Base-by-base conservation (phyloP, 2,888 invertebrate species). In the Pelosia muscerda region DNA sequence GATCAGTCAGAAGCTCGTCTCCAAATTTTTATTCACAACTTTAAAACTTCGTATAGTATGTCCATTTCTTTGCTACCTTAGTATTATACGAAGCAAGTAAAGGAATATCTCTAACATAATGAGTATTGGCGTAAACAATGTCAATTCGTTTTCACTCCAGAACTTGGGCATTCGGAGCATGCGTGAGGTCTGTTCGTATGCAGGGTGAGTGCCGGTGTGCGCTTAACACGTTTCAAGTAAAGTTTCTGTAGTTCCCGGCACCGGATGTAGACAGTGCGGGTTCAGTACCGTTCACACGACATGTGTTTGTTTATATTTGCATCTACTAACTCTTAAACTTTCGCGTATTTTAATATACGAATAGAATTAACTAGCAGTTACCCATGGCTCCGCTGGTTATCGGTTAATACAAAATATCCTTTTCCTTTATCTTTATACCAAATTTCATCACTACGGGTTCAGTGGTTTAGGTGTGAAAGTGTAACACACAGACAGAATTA, bases 231-330 rank as follows among this genome's bases (percentile, higher is more conserved):
- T 56, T 74, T 60, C 34, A 59, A 49, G 59, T 68, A 54, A 65
- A 57, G 69, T 54, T 54, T 61, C 61, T 61, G 61, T 15, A n/a
- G 49, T 31, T 65, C 59, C n/a, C 38, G 56, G 4, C 61, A 19
- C 73, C 79, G 77, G 79, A 77, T 77, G 42, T 57, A 55, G 57
- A 57, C n/a, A 57, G 19, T 53, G 61, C 59, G 65, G 64, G 64
- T 34, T 28, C 66, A 65, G 79, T 73, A 58, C 42, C 74, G 61
- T 79, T 76, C 68, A 64, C 73, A 76, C 65, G 57, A 13, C 26
- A 10, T 11, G 2, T 49, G 61, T 61, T 61, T 61, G 49, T 49
- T 49, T 26, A 26, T 19, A n/a, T 61, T 42, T 49, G 61, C 25
- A 26, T 61, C 49, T 23, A 5, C 4, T 55, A 11, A 13, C 55